A percentile compares a stretch with the other conserved stretches of the same genome.
These are phyloP conservation scores for Pseudanteris insignis DNA, from an alignment of 2,888 invertebrate genomes.

Conservation along the genomic window DNA sequence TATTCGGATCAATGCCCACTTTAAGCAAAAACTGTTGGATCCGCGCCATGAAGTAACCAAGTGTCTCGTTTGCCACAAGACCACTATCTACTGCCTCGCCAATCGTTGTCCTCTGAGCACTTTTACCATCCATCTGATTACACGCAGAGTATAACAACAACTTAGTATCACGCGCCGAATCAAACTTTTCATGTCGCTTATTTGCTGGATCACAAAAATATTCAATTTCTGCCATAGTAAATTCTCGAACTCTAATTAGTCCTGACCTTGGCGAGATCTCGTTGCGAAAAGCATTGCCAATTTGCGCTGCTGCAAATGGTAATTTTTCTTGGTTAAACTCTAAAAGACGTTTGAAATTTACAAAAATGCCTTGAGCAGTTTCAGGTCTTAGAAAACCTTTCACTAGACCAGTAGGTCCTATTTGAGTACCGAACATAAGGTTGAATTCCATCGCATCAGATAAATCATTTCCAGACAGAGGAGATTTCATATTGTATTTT, in stretches of 20 bases:
- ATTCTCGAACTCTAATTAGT: constrained; percentile 93
- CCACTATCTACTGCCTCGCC: constrained; percentile 87
- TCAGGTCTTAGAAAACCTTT: constrained; percentile 97
- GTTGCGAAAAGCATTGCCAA: constrained; percentile 97
- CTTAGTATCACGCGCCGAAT: constrained; percentile 76
- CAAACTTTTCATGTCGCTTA: constrained; percentile 92
- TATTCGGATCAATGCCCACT: constrained; percentile 86
- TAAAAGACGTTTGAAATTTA: constrained; percentile 96
- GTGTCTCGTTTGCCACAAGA: constrained; percentile 94
- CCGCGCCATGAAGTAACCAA: constrained; percentile 97
- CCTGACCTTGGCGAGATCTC: constrained; percentile 97
- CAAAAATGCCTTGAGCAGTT: constrained; percentile 99
- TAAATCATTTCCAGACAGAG: constrained; percentile 92
- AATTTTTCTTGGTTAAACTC: constrained; percentile 96
- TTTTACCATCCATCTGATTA: constrained; percentile 96
- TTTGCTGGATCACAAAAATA: constrained; percentile 95
- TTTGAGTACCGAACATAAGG: constrained; percentile 98
- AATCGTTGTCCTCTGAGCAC: constrained; percentile 80
- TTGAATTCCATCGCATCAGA: constrained; percentile 98
- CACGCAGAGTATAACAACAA: constrained; percentile 93
- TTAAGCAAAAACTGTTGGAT: constrained; percentile 89
- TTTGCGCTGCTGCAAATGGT: constrained; percentile 99
- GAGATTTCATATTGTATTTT: constrained; percentile 93
- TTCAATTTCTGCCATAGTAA: constrained; percentile 99
- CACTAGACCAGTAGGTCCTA: constrained; percentile 94